These are phyloP conservation scores for Galerucella nymphaeae DNA, from an alignment of 2,888 invertebrate genomes.

Conservation along the genomic window DNA sequence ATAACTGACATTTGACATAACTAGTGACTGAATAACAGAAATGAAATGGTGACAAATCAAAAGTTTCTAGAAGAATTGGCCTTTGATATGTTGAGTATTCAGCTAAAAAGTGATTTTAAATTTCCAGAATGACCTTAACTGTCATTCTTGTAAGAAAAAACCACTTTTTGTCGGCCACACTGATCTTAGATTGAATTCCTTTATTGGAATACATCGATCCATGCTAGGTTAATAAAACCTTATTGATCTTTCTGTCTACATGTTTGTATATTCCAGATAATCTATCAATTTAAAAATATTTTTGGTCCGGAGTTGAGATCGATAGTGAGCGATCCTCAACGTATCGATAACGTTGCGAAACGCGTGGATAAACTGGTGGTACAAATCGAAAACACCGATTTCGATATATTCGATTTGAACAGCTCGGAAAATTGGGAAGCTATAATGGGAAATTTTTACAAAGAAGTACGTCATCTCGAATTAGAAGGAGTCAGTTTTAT, in stretches of 20 bases:
- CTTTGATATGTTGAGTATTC: too few species aligned
- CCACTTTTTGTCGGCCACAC: too few species aligned
- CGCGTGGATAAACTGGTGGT: constrained; percentile 81
- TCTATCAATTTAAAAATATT: constrained; percentile 89
- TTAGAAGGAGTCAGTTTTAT: constrained; percentile 86
- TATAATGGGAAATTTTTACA: constrained; percentile 81
- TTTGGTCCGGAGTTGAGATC: constrained; percentile 89
- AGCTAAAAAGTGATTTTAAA: too few species aligned
- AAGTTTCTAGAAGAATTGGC: too few species aligned
- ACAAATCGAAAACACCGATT: constrained; percentile 82
- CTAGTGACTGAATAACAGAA: too few species aligned
- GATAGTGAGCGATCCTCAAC: constrained; percentile 86
- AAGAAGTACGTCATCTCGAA: constrained; percentile 79
- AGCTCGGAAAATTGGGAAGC: constrained; percentile 90
- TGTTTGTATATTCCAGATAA: constrained; percentile 67
- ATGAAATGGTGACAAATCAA: too few species aligned
- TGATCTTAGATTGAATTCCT: too few species aligned
- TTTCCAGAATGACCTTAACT: too few species aligned
- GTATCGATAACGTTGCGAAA: constrained; percentile 86
- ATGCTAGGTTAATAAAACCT: background rate
- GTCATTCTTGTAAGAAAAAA: too few species aligned
- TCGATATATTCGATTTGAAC: constrained; percentile 83
- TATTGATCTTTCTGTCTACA: too few species aligned
- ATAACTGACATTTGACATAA: too few species aligned
- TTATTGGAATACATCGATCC: too few species aligned